Evolutionary conservation across 2,797 vertebrate species (phyloP).

Genomic region (Danio albolineatus): DNA sequence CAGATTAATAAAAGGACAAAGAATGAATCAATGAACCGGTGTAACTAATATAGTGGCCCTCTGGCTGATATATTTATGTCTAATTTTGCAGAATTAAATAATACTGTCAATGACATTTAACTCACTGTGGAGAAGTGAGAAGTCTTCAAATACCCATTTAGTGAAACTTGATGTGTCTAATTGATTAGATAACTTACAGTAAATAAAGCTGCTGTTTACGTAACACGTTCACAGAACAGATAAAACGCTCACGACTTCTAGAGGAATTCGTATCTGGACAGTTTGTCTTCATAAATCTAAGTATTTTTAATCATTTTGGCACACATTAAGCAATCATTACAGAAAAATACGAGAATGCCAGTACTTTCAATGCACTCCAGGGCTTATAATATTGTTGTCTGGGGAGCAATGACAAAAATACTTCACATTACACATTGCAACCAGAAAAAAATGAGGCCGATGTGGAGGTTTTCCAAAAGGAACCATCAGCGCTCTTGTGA

Average conservation of each 20-base stretch:
- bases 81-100: no score
- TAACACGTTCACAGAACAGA: background rate
- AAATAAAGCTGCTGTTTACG: background rate
- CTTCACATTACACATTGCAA: background rate
- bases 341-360: conserved; percentile 6
- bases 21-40: no score
- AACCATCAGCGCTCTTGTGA: conserved; percentile 12
- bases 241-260: background rate
- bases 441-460: background rate
- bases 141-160: background rate
- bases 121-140: no score
- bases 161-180: background rate
- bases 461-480: conserved; percentile 22
- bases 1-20: no score
- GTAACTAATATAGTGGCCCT: no score
- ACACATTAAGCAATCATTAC: background rate
- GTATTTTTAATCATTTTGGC: conserved; percentile 7
- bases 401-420: conserved; percentile 5
- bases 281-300: conserved; percentile 15
- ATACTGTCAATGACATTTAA: no score
- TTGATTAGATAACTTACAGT: no score
- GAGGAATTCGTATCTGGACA: conserved; percentile 26
- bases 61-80: no score
- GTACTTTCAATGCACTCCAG: conserved; percentile 36
- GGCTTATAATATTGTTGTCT: conserved; percentile 32